phyloP scores from a whole-genome alignment of 2,888 invertebrate species.

The Mythimna lalbum region DNA sequence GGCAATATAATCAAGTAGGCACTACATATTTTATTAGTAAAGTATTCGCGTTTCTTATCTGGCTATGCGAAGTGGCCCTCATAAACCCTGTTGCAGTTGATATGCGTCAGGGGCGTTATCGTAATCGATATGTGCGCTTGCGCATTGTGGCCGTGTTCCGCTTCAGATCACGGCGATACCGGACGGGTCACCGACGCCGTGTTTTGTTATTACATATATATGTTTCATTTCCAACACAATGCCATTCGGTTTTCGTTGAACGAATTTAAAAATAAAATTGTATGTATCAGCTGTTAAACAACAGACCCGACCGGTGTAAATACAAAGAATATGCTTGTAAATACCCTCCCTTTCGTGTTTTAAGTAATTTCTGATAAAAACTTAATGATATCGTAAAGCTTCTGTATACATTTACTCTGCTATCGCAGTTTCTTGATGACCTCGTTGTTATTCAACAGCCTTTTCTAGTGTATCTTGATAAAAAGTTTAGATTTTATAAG shows the following conservation, averaged over 20 bases:
- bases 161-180: conserved; percentile 64
- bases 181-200: conserved; percentile 58
- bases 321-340: conserved; percentile 6
- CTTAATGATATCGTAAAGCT: conserved; percentile 15
- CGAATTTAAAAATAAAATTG: conserved; percentile 26
- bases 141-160: conserved; percentile 68
- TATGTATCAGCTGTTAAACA: conserved; percentile 39
- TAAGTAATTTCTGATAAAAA: conserved; percentile 41
- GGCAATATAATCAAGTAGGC: conserved; percentile 6
- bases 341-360: conserved; percentile 9
- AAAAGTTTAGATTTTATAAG: conserved; percentile 38
- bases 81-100: conserved; percentile 62
- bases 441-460: conserved; percentile 52
- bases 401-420: conserved; percentile 34
- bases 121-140: conserved; percentile 67
- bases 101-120: conserved; percentile 69
- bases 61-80: conserved; percentile 52
- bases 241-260: conserved; percentile 18
- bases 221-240: conserved; percentile 37
- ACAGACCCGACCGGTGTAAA: conserved; percentile 18
- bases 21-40: conserved; percentile 35
- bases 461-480: conserved; percentile 49
- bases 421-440: conserved; percentile 52
- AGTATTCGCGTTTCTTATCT: conserved; percentile 59
- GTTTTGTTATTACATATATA: conserved; percentile 56